Percentiles rank a stretch among this genome's conserved stretches.
phyloP scores from a whole-genome alignment of 2,797 vertebrate genomes.

The Chromobotia macracanthus region DNA sequence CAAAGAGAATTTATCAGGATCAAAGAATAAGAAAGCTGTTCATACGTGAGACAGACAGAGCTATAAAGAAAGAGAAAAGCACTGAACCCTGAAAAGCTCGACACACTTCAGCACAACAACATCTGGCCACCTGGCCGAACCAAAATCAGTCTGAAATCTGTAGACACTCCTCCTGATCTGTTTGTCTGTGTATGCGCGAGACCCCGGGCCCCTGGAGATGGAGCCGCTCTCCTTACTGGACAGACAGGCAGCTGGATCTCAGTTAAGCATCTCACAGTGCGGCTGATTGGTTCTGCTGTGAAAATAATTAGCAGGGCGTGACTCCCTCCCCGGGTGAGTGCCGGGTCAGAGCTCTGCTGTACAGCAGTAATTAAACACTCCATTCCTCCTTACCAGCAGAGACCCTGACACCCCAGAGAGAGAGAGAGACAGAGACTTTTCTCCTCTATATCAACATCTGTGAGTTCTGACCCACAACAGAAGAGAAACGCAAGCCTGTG shows the following conservation, averaged over 20 bases:
- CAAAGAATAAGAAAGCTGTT: slow-evolving; percentile 24
- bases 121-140: neutral
- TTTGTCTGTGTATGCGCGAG: neutral
- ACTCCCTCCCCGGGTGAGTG: slow-evolving; percentile 39
- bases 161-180: neutral
- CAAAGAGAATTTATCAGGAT: slow-evolving; percentile 44
- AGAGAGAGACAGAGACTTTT: neutral
- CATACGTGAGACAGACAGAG: neutral
- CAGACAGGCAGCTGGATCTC: slow-evolving; percentile 6
- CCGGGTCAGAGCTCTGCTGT: slow-evolving; percentile 31
- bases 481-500: slow-evolving; percentile 72
- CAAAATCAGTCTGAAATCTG: neutral
- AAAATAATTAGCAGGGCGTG: slow-evolving; percentile 51
- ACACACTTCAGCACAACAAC: slow-evolving; percentile 13
- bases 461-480: slow-evolving; percentile 32
- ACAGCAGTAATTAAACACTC: slow-evolving; percentile 47
- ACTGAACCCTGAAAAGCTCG: slow-evolving; percentile 16
- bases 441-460: neutral
- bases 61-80: slow-evolving; percentile 33
- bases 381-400: slow-evolving; percentile 41
- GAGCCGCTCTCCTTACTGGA: neutral
- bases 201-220: neutral
- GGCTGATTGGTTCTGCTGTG: slow-evolving; percentile 25
- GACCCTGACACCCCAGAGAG: too few species aligned
- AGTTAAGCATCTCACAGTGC: slow-evolving; percentile 19